phyloP scores from a whole-genome alignment of 2,113 vertebrate genomes.

The Sander lucioperca region DNA sequence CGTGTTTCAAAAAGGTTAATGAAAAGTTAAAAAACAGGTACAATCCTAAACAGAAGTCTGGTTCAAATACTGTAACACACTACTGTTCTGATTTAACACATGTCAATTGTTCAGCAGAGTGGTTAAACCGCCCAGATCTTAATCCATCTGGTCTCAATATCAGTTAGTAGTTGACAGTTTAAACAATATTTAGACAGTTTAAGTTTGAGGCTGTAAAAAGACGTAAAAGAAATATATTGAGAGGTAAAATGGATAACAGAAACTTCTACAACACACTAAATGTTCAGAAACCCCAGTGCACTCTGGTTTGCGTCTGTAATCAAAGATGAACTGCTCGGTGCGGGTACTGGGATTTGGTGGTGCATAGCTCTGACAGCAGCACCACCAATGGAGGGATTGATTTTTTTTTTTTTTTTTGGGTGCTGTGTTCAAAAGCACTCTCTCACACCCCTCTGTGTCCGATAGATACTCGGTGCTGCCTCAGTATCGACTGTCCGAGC shows the following conservation, averaged over 20 bases:
- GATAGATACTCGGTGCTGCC: slow-evolving; percentile 39
- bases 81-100: background rate
- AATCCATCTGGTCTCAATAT: no score
- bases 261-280: background rate
- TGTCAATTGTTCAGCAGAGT: no score
- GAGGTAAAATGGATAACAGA: background rate
- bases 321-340: background rate
- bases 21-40: slow-evolving; percentile 11
- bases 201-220: background rate
- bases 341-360: background rate
- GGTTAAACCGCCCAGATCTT: no score
- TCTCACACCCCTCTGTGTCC: background rate
- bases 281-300: background rate
- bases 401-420: slow-evolving; percentile 51
- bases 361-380: slow-evolving; percentile 10
- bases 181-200: background rate
- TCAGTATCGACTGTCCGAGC: slow-evolving; percentile 32
- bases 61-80: background rate
- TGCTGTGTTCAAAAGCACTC: background rate
- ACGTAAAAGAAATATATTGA: background rate
- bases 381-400: slow-evolving; percentile 28
- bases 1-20: background rate
- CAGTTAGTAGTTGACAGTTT: background rate
- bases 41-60: background rate
- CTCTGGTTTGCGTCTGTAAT: background rate